Base-by-base conservation (phyloP, 2,797 vertebrate species). In the Enteromius viviparus region DNA sequence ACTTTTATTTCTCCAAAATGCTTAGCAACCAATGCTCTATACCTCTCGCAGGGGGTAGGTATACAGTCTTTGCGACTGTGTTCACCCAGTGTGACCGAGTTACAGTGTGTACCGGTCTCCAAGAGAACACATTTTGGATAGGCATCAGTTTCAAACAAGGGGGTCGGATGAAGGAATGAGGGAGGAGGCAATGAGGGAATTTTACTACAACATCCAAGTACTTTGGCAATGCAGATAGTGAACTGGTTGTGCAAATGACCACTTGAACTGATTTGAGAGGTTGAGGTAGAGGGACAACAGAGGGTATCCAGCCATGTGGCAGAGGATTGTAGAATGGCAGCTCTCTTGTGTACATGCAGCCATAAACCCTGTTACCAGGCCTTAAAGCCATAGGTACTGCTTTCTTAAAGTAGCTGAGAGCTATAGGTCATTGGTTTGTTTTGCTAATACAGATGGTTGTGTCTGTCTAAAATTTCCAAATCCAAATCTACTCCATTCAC, bases 101-200 rank as follows among this genome's bases (percentile, higher is more conserved):
- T 95, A 96, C 95, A 96, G 95, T 96, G 95, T 96, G 95, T 93
- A 93, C 91, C 93, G 94, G 95, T 96, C 95, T 96, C 94, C 90
- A 93, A 91, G 87, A 90, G 90, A 90, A 85, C 72, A 62, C 86
- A 84, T 51, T 85, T 91, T 92, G 76, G 86, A 91, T 87, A 86
- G 84, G 55, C 79, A 72, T 89, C 86, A 86, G 64, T 65, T 85
- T 80, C 75, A 45, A 66, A 78, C 23, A 79, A 75, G 74, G 71
- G 58, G 76, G 47, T 70, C 37, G 80, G 62, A 76, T 45, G 51
- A 51, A 49, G 51, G 8, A 45, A 71, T 26, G 40, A 55, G 55
- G 32, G 2, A 29, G 8, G 32, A 6, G 37, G 40, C 29, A 34
- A 64, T 11, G 14, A 29, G 55, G 34, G 58, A 45, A 45, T 29